Evolutionary conservation across 1,140 invertebrate genomes (phyloP).

Genomic region (Lasaia peninsularis): DNA sequence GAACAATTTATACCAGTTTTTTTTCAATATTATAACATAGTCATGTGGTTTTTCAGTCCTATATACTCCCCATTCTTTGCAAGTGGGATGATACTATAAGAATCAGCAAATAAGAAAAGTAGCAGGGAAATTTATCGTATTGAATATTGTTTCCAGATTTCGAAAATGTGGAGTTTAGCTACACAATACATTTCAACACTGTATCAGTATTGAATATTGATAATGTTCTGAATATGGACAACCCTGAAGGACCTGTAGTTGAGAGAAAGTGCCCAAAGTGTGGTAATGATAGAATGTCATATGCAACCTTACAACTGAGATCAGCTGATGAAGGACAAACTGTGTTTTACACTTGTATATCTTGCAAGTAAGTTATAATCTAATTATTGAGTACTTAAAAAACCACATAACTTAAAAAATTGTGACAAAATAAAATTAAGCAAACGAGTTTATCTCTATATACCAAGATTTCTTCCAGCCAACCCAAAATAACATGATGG

Average conservation of each 20-base stretch:
- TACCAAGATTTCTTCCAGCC: no score
- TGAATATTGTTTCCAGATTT: conserved; percentile 74
- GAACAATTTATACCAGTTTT: no score
- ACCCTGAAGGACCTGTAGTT: conserved; percentile 86
- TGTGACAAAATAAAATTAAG: no score
- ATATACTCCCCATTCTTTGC: no score
- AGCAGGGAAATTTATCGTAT: not conserved
- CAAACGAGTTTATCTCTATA: no score
- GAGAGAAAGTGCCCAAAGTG: conserved; percentile 94
- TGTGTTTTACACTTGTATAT: conserved; percentile 97
- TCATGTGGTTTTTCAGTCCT: no score
- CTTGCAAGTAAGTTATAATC: conserved; percentile 88
- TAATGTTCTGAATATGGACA: conserved; percentile 54
- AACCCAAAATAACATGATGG: no score
- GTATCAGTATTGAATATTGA: conserved; percentile 56
- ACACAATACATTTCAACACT: conserved; percentile 83
- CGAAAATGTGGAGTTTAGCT: conserved; percentile 80
- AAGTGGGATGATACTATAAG: no score
- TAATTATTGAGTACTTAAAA: no score
- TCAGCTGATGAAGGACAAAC: conserved; percentile 99
- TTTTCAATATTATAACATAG: no score
- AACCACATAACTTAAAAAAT: no score
- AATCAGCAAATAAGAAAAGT: not conserved
- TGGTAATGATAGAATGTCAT: conserved; percentile 94
- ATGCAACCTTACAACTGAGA: conserved; percentile 94